Evolutionary conservation across 2,113 vertebrate species (phyloP), one percentile per base, ranked within the genome.

Genomic region (Plectropomus leopardus): DNA sequence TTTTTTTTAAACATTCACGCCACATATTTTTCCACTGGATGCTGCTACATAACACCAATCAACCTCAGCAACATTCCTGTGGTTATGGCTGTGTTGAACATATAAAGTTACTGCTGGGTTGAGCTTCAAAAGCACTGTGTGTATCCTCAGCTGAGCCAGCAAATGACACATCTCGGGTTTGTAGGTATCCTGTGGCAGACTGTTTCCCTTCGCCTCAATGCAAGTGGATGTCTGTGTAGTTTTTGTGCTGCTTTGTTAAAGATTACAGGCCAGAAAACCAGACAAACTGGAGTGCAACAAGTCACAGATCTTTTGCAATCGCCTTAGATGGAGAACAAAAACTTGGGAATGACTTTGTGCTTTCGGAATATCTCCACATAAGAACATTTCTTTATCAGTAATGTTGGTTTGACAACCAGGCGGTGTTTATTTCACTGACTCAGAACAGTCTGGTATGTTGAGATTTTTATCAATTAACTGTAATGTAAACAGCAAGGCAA

Each of bases 1-100:
- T 36, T 36, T 36, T 87, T 86, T 82, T 83, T 15, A 79, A 83
- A 87, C 54, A 72, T 85, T 86, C 55, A 54, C 32, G 51, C 69
- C 72, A 78, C 72, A 86, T 78, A 81, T 68, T 86, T 92, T 92
- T 82, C 78, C 80, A 80, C 72, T 84, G 72, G 57, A 83, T 77
- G 64, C 71, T 83, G 85, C 76, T 81, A 68, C 40, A 78, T 78
- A 85, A 91, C 67, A 83, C 60, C 80, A 75, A 80, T 82, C 48
- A 76, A 78, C 61, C 75, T 76, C 74, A 64, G 80, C 67, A 83
- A 72, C 86, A 90, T 88, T 92, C 86, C 72, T 87, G 89, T 32
- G 84, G 90, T 47, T 51, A 66, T 23, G 74, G 88, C 61, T 83
- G 76, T 61, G 23, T 53, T 76, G 60, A 85, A 79, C 80, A 78